Evolutionary conservation across 2,113 vertebrate species (phyloP).

Genomic region (Grammomys surdaster): DNA sequence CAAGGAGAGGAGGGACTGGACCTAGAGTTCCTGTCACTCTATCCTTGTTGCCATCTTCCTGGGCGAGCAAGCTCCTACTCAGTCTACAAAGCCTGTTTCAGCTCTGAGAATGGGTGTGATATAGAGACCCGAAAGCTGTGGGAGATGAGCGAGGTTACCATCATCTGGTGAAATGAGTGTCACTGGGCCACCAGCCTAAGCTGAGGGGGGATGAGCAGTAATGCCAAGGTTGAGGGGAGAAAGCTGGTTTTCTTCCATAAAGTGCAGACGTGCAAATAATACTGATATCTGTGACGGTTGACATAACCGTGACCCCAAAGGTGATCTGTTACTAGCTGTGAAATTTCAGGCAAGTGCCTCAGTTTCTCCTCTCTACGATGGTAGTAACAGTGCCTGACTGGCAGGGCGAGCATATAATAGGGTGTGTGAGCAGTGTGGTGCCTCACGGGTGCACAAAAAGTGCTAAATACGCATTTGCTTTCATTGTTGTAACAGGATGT

Average conservation of each 20-base stretch:
- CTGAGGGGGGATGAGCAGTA: too few relatives aligned
- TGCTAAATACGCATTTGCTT: neutral
- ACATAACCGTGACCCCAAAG: neutral
- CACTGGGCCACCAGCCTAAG: neutral
- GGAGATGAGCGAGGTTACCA: neutral
- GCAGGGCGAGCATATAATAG: neutral
- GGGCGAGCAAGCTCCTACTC: neutral
- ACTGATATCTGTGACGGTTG: neutral
- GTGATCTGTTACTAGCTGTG: neutral
- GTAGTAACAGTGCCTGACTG: neutral
- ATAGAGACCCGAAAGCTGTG: neutral
- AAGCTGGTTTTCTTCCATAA: neutral
- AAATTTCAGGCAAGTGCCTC: neutral
- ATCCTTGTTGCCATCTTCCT: neutral
- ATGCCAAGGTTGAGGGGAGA: neutral
- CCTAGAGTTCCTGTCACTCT: neutral
- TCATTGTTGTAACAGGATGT: constrained; percentile 1
- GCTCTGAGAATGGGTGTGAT: neutral
- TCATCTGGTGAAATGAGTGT: neutral
- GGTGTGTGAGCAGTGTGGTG: fast-evolving
- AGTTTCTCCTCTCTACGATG: neutral
- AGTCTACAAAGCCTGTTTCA: constrained; percentile 15
- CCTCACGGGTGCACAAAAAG: neutral
- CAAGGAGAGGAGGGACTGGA: neutral
- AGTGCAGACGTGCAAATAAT: neutral